A percentile compares a stretch with the other conserved stretches of the same genome.
These are phyloP conservation scores for Lamellibrachia columna DNA, from an alignment of 2,888 invertebrate species.

Conservation along the genomic window DNA sequence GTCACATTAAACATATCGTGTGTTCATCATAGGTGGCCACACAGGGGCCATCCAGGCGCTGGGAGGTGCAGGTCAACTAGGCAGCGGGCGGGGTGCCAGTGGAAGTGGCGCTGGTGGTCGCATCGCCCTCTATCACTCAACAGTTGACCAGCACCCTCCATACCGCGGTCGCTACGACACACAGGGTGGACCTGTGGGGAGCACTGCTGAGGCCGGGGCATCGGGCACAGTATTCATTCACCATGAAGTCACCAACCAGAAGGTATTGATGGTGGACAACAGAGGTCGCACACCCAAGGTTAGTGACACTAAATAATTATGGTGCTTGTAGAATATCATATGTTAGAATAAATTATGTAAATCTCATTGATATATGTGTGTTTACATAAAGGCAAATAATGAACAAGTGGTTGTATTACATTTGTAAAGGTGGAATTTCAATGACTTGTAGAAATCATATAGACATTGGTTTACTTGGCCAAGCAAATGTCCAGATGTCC, in stretches of 20 bases:
- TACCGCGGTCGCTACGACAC: constrained; percentile 49
- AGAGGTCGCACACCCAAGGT: constrained; percentile 36
- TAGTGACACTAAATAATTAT: background rate
- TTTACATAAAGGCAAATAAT: too few species aligned
- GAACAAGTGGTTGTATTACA: too few species aligned
- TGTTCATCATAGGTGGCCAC: constrained; percentile 48
- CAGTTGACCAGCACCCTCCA: constrained; percentile 44
- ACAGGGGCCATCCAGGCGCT: constrained; percentile 50
- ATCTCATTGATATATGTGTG: too few species aligned
- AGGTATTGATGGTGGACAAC: constrained; percentile 48
- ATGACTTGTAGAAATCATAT: too few species aligned
- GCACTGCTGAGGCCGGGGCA: constrained; percentile 48
- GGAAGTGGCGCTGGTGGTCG: constrained; percentile 48
- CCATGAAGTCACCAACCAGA: constrained; percentile 38
- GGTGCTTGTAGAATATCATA: background rate
- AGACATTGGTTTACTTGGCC: too few species aligned
- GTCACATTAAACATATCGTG: background rate
- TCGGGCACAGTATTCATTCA: constrained; percentile 48
- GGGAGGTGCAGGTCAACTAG: constrained; percentile 46
- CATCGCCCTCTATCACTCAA: constrained; percentile 48
- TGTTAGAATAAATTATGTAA: too few species aligned
- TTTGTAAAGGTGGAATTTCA: too few species aligned
- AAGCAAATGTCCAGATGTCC: too few species aligned
- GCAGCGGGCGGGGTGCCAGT: constrained; percentile 39
- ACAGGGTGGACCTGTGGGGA: constrained; percentile 42